Evolutionary conservation across 2,797 vertebrate species (phyloP).

Genomic region (Acipenser oxyrinchus): DNA sequence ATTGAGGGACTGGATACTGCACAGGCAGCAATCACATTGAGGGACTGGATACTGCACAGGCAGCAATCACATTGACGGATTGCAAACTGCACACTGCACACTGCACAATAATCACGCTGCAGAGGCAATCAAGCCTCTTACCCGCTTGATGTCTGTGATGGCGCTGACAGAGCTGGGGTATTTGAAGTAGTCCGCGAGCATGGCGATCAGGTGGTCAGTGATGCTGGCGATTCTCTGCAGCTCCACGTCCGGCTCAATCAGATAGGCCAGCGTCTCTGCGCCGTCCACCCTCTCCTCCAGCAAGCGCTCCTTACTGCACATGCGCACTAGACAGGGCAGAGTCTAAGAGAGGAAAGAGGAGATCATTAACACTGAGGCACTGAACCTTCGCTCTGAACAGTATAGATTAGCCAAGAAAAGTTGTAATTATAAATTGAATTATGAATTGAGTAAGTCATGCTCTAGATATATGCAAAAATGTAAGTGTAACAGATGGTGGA

Average conservation of each 20-base stretch:
- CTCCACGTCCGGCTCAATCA: constrained; percentile 94
- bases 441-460: no score
- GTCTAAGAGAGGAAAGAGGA: constrained; percentile 56
- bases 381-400: no score
- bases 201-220: constrained; percentile 90
- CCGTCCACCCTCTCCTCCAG: constrained; percentile 94
- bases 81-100: no score
- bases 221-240: constrained; percentile 96
- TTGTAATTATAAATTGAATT: no score
- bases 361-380: neutral
- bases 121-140: constrained; percentile 37
- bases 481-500: no score
- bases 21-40: neutral
- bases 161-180: constrained; percentile 97
- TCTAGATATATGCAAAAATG: no score
- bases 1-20: no score
- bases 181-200: constrained; percentile 98
- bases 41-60: no score
- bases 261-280: constrained; percentile 90
- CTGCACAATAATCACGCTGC: no score
- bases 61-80: no score
- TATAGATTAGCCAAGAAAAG: no score
- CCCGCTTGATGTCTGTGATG: constrained; percentile 98
- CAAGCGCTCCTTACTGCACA: constrained; percentile 95
- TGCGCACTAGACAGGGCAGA: constrained; percentile 90